Conservation (phyloP, 37 sponge, comb jelly and placozoan genomes). For the Agelas oroides region DNA sequence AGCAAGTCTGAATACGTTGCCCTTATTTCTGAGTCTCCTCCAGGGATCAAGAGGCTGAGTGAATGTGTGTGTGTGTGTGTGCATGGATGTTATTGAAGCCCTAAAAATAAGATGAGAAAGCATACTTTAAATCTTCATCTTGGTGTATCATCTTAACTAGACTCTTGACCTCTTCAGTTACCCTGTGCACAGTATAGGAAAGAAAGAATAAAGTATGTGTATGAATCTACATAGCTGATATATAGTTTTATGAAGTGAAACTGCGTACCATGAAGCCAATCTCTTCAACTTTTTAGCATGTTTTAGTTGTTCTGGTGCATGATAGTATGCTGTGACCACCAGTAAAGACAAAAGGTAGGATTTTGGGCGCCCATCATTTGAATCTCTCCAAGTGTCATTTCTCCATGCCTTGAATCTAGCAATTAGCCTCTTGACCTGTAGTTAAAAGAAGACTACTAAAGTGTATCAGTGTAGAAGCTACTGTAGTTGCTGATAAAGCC, state of each 20-base stretch:
- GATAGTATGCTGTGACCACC: not conserved
- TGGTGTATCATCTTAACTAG: slow-evolving; percentile 12
- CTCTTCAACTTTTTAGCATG: not conserved
- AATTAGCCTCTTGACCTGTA: not conserved
- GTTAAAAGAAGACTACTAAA: not conserved
- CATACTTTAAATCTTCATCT: not conserved
- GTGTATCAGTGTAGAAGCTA: too few species aligned
- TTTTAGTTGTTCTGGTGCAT: not conserved
- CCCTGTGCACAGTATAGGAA: not conserved
- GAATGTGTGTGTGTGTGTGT: slow-evolving; percentile 10
- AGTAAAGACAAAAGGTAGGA: slow-evolving; percentile 24
- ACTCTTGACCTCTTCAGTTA: slow-evolving; percentile 19
- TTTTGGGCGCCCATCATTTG: slow-evolving; percentile 1
- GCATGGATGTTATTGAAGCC: too few species aligned
- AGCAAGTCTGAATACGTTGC: not conserved
- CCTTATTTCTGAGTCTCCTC: not conserved
- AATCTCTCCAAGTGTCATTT: not conserved
- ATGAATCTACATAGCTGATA: too few species aligned
- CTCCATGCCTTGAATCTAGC: slow-evolving; percentile 26
- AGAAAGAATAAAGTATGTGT: too few species aligned
- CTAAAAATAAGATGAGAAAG: not conserved
- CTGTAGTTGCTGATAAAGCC: too few species aligned
- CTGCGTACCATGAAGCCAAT: not conserved
- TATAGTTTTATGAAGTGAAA: not conserved
- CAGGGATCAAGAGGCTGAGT: not conserved